Base-by-base conservation (phyloP, 1,140 invertebrate species). In the Hylyphantes graminicola region DNA sequence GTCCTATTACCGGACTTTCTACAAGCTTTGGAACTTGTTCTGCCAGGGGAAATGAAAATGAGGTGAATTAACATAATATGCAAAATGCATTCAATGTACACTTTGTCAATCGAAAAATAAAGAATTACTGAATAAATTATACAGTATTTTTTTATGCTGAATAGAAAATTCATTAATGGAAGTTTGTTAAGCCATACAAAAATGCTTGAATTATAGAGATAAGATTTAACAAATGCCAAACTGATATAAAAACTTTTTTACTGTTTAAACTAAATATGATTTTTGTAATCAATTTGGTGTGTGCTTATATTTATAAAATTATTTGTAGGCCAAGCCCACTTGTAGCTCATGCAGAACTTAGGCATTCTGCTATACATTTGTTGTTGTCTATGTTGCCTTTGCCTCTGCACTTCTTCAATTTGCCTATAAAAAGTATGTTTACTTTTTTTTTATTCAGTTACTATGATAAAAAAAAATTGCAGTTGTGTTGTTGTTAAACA, bases 1-100 rank as follows among this genome's bases (percentile, higher is more conserved):
- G 94, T 98, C 17, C 90, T 99, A 17, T 92, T 99, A 7, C 97
- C 97, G 0, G 93, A 94, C 85, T 94, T 97, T 87, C 92, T 99
- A 55, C 93, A 93, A 15, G 97, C 98, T 0, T 88, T 99, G 17
- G 97, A 98, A 90, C 90, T 95, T 21, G 94, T 98, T 8, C 53
- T 86, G 19, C 86, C 83, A 35, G 86, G 78, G 50, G 81, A 85
- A 80, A 63, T 85, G 64, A 85, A 79, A 85, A 79, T 74, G 53
- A 79, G 53, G 68, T 65, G 55, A 10, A 10, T 35, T 68, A 59
- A 59, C 57, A 59, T 13, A 5, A n/a, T 59, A 59, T n/a, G 5
- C n/a, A 59, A 59, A 59, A 6, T 59, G 11, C 11, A 59, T 59
- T 59, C n/a, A 13, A 59, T n/a, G n/a, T n/a, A n/a, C 5, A 59